Base-by-base conservation (phyloP, 1,140 invertebrate species). In the Homarus americanus region DNA sequence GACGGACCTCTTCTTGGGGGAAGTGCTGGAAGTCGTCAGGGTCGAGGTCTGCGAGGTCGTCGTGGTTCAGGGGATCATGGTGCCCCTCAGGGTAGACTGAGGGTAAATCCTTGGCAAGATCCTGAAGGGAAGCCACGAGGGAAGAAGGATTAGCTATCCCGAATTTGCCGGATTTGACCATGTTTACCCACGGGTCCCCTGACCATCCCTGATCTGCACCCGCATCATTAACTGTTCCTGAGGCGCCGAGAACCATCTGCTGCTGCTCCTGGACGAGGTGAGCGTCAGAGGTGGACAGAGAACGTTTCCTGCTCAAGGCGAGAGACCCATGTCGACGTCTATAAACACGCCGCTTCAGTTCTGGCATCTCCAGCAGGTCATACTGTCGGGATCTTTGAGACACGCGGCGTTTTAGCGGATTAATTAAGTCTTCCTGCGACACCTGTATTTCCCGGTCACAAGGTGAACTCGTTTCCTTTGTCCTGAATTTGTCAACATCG, bases 31-130 rank as follows among this genome's bases (percentile, higher is more conserved):
- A 89, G 69, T 72, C 66, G 36, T 82, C 78, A n/a, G 78, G 87
- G 44, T 89, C 66, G n/a, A 89, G 79, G 72, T 89, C 87, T 53
- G 58, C 87, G 2, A 89, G 66, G 87, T 89, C 87, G 44, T 89
- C 87, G 5, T 82, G 79, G 5, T 20, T 32, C 32, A 72, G 66
- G 24, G 78, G 40, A 53, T 89, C 58, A 9, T 38, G 53, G 5
- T 69, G 82, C 28, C 12, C 34, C 28, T 83, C 87, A 28, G 87
- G 87, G 40, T 89, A 89, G n/a, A 76, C 87, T 32, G 87, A 82
- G 44, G 87, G 87, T 38, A 89, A 44, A 38, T 89, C 69, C 17
- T 34, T 44, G 28, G 38, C 69, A 15, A 89, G 79, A 49, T 89
- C 79, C 79, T 41, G 82, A n/a, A 89, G 87, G 20, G 79, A 89